Base-by-base conservation (phyloP, 2,797 vertebrate genomes). In the Acipenser ruthenus region DNA sequence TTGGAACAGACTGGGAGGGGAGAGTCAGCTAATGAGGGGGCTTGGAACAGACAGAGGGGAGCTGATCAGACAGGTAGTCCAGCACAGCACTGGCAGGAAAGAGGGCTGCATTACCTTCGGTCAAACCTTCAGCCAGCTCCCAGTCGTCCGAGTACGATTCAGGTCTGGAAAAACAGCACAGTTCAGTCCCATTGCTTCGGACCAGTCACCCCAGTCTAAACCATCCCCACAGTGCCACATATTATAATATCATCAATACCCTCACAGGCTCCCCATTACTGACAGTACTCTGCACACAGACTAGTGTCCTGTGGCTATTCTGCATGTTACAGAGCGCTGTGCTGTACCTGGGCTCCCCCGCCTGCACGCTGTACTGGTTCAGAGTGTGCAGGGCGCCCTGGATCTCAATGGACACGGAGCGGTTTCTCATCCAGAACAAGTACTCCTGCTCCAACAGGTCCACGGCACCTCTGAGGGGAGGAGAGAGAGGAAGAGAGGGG, bases 81-180 rank as follows among this genome's bases (percentile, higher is more conserved):
- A 37, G 2, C 23, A 37, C 23, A 37, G 23, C 23, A 37, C 23
- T 55, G 23, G 51, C 12, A 53, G 51, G 51, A 8, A 8, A 52
- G 37, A 65, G 37, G 9, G 47, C 18, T 15, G 10, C 11, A 65
- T 78, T 72, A 93, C 91, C 89, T 73, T 74, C 72, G 0, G 72
- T 15, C 62, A 93, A 69, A 13, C 81, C 78, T 63, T 76, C 74
- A 11, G 87, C 89, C 72, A 92, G 67, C 62, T 92, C 89, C 13
- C 75, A 56, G 12, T 94, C 92, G 53, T 92, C 89, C 50, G 84
- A 86, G 75, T 92, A 93, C 15, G 92, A 86, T 70, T 93, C 90
- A 0, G 92, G 91, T 72, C 92, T 94, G 18, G 6, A 53, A 51
- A 37, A 12, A 10, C 3, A 18, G 2, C 9, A 6, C 37, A 65